These are phyloP conservation scores for Prietella phreatophila DNA, from an alignment of 2,113 vertebrate species.

Conservation along the genomic window DNA sequence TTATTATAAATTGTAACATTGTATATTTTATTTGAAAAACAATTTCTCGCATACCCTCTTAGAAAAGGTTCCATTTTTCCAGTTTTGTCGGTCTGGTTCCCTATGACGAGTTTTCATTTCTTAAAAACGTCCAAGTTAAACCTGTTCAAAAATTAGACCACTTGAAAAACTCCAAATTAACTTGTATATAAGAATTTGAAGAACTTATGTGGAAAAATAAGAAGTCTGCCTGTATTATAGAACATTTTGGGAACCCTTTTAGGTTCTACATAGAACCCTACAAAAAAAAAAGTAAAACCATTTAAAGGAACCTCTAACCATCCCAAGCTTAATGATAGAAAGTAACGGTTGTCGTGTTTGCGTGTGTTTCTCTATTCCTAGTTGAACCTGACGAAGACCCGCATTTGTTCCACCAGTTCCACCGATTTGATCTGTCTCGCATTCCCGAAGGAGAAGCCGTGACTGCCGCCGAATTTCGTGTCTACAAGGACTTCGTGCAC, in stretches of 20 bases:
- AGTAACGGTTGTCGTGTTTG: background rate
- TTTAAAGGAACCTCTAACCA: background rate
- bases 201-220: too few species aligned
- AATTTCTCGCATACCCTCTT: too few species aligned
- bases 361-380: slow-evolving; percentile 49
- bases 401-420: slow-evolving; percentile 78
- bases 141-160: background rate
- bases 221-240: background rate
- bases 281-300: background rate
- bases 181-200: background rate
- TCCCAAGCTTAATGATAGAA: background rate
- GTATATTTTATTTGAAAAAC: background rate
- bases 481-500: slow-evolving; percentile 87
- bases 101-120: background rate
- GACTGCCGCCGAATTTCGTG: slow-evolving; percentile 89
- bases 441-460: slow-evolving; percentile 90
- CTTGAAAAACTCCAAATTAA: background rate
- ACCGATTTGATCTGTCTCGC: slow-evolving; percentile 87
- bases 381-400: slow-evolving; percentile 82
- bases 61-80: background rate
- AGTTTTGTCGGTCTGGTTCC: background rate
- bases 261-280: background rate
- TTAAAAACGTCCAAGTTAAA: background rate
- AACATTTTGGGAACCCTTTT: background rate
- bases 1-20: background rate